Evolutionary conservation across 1,140 invertebrate species (phyloP), one percentile per base, ranked within the genome.

Genomic region (Saccostrea echinata): DNA sequence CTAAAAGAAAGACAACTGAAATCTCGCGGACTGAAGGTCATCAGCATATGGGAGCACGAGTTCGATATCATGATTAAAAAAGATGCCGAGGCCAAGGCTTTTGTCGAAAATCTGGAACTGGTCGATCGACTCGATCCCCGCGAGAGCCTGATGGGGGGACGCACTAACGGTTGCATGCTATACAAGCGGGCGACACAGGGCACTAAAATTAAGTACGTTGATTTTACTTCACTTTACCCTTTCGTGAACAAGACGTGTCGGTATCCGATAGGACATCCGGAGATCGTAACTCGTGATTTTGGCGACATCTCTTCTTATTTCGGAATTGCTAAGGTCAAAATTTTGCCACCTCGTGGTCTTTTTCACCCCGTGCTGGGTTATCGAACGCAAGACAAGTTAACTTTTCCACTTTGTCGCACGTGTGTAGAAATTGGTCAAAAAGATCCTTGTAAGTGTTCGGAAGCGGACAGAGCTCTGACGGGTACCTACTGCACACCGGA

Each of bases 11-110:
- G 30, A 24, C 13, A 57, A 11, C 43, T 91, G 2, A 51, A 81
- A 84, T 43, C 27, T 1, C 18, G 71, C 33, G 88, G 87, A 16
- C 80, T 89, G 9, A 87, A 90, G 52, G 84, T 90, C 16, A 86
- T 92, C 1, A 57, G 35, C 33, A 88, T 89, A n/a, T 91, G 90
- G 90, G 90, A 92, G 61, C 86, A 89, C 57, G 83, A 91, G 51
- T 92, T 89, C 68, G 11, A 84, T 24, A 24, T 30, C 24, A 21
- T 84, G 24, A 16, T 92, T 16, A 71, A 90, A 61, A 61, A 64
- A 12, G 76, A 90, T 52, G 21, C 76, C n/a, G 84, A 85, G 16
- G 12, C 61, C 24, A 87, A 84, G 57, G 61, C 21, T 43, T 88
- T 91, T 90, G 64, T 88, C n/a, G 27, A 80, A n/a, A 81, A 68